Evolutionary conservation across 2,113 vertebrate species (phyloP).

Genomic region (Stercorarius parasiticus): DNA sequence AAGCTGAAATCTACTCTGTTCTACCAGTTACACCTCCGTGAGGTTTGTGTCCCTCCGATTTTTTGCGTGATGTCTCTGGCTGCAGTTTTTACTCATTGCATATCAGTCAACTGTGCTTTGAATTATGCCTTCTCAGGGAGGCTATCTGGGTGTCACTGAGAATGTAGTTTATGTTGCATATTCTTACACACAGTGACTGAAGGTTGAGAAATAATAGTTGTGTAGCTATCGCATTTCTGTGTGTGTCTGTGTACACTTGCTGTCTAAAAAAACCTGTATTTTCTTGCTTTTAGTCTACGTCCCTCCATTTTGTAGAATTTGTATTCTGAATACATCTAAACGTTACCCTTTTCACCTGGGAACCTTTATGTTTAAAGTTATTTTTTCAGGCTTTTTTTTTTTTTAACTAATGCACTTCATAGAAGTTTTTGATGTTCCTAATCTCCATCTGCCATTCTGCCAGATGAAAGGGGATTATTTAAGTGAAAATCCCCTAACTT

Average conservation of each 20-base stretch:
- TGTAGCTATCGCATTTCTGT: neutral
- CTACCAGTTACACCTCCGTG: neutral
- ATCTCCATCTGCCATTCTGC: neutral
- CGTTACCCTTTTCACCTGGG: neutral
- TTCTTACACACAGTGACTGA: neutral
- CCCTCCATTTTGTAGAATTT: neutral
- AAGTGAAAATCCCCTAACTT: neutral
- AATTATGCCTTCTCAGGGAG: neutral
- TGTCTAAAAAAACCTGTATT: rapidly evolving
- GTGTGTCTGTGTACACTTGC: neutral
- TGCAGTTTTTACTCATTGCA: neutral
- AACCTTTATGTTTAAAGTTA: neutral
- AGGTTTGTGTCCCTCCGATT: neutral
- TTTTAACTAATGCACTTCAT: neutral
- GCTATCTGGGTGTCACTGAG: neutral
- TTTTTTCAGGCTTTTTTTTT: neutral
- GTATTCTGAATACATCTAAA: neutral
- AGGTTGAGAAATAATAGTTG: neutral
- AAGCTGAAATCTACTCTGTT: neutral
- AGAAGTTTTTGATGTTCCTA: neutral
- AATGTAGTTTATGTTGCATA: neutral
- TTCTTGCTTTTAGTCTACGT: neutral
- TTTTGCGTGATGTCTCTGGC: neutral
- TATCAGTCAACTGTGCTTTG: neutral
- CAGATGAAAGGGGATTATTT: neutral